Evolutionary conservation across 2,113 vertebrate genomes (phyloP).

Genomic region (Lampris megalopsis): DNA sequence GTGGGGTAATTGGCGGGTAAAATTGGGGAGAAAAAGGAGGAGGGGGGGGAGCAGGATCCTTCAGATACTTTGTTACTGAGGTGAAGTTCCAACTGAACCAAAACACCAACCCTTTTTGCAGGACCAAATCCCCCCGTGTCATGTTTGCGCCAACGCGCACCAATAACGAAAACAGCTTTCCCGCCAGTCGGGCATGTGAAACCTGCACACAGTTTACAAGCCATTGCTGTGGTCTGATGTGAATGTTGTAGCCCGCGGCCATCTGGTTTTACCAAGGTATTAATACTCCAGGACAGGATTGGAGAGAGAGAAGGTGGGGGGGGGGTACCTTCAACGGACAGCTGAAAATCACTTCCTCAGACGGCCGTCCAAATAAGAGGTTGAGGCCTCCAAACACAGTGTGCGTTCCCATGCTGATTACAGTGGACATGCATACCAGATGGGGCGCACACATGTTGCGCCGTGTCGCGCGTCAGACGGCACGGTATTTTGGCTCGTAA

Average conservation of each 20-base stretch:
- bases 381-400: slow-evolving; percentile 41
- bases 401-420: slow-evolving; percentile 57
- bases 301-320: background rate
- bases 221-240: background rate
- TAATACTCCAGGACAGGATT: slow-evolving; percentile 7
- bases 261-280: slow-evolving; percentile 41
- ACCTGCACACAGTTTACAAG: background rate
- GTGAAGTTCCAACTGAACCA: no score
- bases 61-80: no score
- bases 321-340: slow-evolving; percentile 22
- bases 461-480: background rate
- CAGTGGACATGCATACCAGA: slow-evolving; percentile 67
- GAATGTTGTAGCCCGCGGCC: slow-evolving; percentile 22
- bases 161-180: no score
- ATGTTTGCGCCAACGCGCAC: no score
- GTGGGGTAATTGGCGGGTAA: no score
- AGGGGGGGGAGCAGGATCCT: no score
- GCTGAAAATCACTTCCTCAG: slow-evolving; percentile 65
- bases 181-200: background rate
- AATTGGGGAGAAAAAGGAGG: no score
- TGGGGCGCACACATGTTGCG: slow-evolving; percentile 55
- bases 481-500: slow-evolving; percentile 39
- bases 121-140: no score
- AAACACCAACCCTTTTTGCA: no score
- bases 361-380: slow-evolving; percentile 65